These are phyloP conservation scores for Microcebus murinus DNA, from an alignment of 2,113 vertebrate species.

Conservation along the genomic window DNA sequence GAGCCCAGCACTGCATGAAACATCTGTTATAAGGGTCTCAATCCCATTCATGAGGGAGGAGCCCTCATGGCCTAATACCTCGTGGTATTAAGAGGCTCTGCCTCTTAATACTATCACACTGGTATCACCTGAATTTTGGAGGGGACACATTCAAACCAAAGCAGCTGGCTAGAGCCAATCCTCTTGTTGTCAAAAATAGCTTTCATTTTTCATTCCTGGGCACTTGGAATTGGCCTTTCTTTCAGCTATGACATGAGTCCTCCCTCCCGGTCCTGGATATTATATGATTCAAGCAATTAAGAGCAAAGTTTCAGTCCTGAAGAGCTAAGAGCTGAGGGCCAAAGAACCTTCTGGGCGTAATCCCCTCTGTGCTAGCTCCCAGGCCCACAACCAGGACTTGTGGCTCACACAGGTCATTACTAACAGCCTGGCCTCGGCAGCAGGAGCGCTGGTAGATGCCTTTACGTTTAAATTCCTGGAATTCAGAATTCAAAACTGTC, in stretches of 20 bases:
- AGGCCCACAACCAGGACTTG: background rate
- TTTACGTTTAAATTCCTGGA: background rate
- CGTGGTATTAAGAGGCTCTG: background rate
- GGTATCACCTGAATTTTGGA: background rate
- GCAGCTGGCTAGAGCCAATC: background rate
- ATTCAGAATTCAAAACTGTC: constrained; percentile 1
- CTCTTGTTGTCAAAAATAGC: background rate
- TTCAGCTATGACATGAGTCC: background rate
- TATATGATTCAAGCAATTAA: background rate
- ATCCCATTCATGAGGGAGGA: background rate
- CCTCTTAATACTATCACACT: background rate
- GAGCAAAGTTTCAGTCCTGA: background rate
- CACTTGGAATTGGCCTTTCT: background rate
- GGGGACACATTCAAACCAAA: background rate
- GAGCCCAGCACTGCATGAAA: background rate
- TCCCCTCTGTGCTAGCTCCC: background rate
- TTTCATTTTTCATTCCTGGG: background rate
- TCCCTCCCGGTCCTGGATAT: background rate
- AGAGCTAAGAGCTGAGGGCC: background rate
- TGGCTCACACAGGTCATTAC: background rate
- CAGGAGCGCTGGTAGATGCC: background rate
- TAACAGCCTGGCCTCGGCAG: background rate
- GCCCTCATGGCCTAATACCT: background rate
- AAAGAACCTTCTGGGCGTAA: background rate
- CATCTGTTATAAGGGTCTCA: background rate